Evolutionary conservation across 2,113 vertebrate genomes (phyloP), one percentile per base, ranked within the genome.

Genomic region (Salminus brasiliensis): DNA sequence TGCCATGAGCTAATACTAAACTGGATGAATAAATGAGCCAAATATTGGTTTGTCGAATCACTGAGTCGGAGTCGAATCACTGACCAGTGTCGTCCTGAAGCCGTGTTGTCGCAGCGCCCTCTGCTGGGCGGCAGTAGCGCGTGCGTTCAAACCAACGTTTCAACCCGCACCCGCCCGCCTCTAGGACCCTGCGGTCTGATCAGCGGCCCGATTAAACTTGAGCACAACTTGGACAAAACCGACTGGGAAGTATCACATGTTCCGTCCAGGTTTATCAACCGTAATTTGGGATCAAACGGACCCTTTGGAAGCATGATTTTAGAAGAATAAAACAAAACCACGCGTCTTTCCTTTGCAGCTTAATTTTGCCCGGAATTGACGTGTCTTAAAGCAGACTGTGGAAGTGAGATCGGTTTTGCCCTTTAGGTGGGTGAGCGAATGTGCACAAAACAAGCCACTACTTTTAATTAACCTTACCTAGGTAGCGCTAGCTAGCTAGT

Each of bases 241-340:
- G 59, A 47, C 68, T 57, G 82, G 9, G 62, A 76, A 78, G 78
- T 62, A 60, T 67, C 81, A 75, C 79, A 80, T 88, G 87, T 75
- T 75, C 71, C 63, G 85, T 88, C 80, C 86, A 81, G 68, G 85
- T 21, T 79, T 3, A 13, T 11, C 34, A 76, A 30, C 84, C 57
- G 74, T 84, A 83, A 85, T 88, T 84, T 83, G 74, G 69, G 80
- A 73, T 65, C 84, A 45, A 16, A 1, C 29, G 23, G 39, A 7
- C 13, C 59, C 67, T 74, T 45, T 45, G 39, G 80, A 88, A 80
- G 74, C 12, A 93, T 92, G 91, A 83, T 72, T 75, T 73, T 60
- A 81, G 78, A 83, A 32, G 43, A 84, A 55, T 89, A 73, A 87
- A 83, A 71, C 34, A 53, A 47, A 87, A 11, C 11, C 16, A 29